Base-by-base conservation (phyloP, 2,797 vertebrate species). In the Eleutherodactylus coqui region DNA sequence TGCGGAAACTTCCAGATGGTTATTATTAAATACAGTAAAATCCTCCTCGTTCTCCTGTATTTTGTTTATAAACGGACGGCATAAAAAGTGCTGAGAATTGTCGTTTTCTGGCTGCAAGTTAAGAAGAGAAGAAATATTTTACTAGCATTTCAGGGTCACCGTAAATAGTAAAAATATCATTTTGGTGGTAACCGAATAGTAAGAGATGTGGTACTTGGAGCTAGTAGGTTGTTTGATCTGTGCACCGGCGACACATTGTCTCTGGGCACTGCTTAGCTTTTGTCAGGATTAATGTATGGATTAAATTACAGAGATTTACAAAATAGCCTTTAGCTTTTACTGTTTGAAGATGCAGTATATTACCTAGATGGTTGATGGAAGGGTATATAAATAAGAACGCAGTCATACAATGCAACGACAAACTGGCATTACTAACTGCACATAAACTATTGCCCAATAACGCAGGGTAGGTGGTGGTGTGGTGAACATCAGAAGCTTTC, bases 231-330 rank as follows among this genome's bases (percentile, higher is more conserved):
- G 64, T 85, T 85, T 72, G 84, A 85, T 85, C 47, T 60, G 75
- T 47, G 45, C 47, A 27, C 36, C 36, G 27, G 55, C n/a, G 75
- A 47, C 84, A 58, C 60, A 16, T 3, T 49, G 53, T 80, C 77
- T 85, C 76, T 73, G 77, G 67, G 84, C 77, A 27, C 84, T 60
- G 77, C 49, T 80, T 80, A 58, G 77, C 77, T 75, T 73, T 80
- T 80, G 51, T 85, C 84, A 80, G 84, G 76, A 85, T 85, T 80
- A 85, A 85, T 80, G 77, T 80, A 85, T 85, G 77, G 76, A 85
- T 85, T 85, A 72, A 73, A 85, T 80, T 78, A 49, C 67, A 60
- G 76, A 84, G 82, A 80, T 80, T 85, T 85, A 80, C 67, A 80
- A 79, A 85, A 75, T 75, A 47, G 77, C 84, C 84, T 73, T 67